phyloP scores from a whole-genome alignment of 2,888 invertebrate species.

The Catocala sponsa region DNA sequence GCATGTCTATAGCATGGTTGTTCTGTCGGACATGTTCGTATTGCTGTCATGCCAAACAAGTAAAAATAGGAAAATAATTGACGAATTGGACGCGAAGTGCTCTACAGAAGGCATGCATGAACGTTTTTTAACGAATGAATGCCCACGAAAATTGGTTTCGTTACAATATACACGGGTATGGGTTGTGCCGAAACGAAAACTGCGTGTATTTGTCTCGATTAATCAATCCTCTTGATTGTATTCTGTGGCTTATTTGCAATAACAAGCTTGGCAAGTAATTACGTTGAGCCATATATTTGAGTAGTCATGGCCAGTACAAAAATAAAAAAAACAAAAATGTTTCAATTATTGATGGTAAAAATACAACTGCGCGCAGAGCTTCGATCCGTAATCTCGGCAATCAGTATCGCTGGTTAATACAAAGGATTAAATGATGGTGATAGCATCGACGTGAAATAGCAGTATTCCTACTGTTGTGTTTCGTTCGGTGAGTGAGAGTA shows the following conservation, averaged over 20 bases:
- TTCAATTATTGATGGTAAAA: no score
- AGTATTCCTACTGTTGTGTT: no score
- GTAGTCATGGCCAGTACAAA: no score
- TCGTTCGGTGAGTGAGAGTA: no score
- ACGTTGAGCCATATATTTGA: no score
- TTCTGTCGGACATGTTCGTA: constrained; percentile 43
- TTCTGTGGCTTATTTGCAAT: constrained; percentile 5
- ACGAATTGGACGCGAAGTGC: constrained; percentile 56
- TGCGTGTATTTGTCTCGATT: constrained; percentile 41
- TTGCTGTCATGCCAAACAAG: constrained; percentile 30
- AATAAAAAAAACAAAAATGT: no score
- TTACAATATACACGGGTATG: constrained; percentile 39
- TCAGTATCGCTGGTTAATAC: no score
- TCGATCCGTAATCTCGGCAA: no score
- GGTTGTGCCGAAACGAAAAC: constrained; percentile 23
- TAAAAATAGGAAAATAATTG: constrained; percentile 67
- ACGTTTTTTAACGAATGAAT: constrained; percentile 58
- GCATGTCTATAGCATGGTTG: constrained; percentile 49
- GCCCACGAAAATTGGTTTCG: constrained; percentile 56
- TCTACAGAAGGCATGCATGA: constrained; percentile 55
- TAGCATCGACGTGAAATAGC: no score
- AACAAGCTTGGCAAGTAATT: no score
- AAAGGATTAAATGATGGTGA: no score
- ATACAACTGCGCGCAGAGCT: no score
- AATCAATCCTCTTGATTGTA: constrained; percentile 22